Conservation (phyloP, 2,113 vertebrate genomes). For the Taurulus bubalis region DNA sequence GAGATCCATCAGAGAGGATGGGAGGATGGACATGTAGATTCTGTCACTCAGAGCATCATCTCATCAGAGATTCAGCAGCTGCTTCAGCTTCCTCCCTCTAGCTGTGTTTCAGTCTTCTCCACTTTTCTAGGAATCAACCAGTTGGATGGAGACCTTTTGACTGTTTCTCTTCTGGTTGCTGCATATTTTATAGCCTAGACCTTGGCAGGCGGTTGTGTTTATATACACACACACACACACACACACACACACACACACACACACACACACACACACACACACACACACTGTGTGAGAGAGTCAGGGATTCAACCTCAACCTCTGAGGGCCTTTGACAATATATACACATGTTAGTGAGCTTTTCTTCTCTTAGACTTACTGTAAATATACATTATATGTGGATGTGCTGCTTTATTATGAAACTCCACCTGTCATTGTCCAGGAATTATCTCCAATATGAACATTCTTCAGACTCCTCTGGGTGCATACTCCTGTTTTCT, state of each 20-base stretch:
- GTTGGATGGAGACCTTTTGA: neutral
- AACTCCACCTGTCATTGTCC: neutral
- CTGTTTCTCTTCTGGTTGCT: neutral
- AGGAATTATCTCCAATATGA: neutral
- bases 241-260: neutral
- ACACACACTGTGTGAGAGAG: slow-evolving; percentile 4
- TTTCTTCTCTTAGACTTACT: neutral
- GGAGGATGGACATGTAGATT: slow-evolving; percentile 25
- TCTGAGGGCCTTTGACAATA: slow-evolving; percentile 5
- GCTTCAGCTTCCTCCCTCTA: slow-evolving; percentile 10
- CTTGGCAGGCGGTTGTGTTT: neutral
- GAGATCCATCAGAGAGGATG: slow-evolving; percentile 7
- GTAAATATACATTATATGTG: neutral
- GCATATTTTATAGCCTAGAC: slow-evolving; percentile 8
- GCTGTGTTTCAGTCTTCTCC: neutral
- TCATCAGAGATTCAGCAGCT: slow-evolving; percentile 21
- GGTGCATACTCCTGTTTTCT: neutral
- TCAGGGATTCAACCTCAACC: slow-evolving; percentile 6
- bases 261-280: neutral
- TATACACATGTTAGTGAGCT: neutral
- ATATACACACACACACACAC: neutral
- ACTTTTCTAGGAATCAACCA: slow-evolving; percentile 1
- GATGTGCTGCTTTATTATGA: neutral
- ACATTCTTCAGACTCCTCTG: neutral
- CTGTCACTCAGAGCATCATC: slow-evolving; percentile 29